These are phyloP conservation scores for Gopherus flavomarginatus DNA, from an alignment of 2,113 vertebrate genomes.

Conservation along the genomic window DNA sequence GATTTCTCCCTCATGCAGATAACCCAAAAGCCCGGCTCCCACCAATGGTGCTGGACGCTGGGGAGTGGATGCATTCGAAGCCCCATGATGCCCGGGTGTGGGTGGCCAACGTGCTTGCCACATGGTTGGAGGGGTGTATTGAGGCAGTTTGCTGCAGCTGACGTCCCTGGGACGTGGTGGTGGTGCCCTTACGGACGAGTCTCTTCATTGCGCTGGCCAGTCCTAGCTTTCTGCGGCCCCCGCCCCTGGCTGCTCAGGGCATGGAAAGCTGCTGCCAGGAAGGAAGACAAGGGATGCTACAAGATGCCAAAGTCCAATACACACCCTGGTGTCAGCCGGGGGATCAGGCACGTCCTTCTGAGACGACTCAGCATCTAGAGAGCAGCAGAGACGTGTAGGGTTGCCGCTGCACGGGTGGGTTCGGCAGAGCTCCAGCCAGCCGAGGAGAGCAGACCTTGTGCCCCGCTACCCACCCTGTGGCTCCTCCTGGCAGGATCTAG, in stretches of 20 bases:
- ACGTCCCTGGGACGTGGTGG: not conserved
- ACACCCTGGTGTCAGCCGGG: fast-evolving
- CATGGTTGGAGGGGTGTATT: not conserved
- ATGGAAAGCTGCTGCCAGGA: not conserved
- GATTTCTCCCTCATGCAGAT: not conserved
- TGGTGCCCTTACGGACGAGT: not conserved
- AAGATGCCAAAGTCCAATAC: not conserved
- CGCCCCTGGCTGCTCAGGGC: not conserved
- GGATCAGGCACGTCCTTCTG: not conserved
- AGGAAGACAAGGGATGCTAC: not conserved
- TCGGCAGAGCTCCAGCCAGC: fast-evolving
- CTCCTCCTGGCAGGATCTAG: not conserved
- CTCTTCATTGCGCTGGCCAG: fast-evolving
- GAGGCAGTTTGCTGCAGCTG: not conserved
- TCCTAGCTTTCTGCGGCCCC: fast-evolving
- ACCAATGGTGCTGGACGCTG: not conserved
- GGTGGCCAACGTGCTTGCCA: not conserved
- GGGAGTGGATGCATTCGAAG: not conserved
- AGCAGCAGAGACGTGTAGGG: not conserved
- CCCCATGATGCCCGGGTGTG: not conserved
- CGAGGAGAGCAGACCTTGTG: not conserved
- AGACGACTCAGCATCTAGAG: not conserved
- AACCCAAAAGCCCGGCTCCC: not conserved
- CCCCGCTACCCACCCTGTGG: not conserved
- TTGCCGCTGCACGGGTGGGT: not conserved